Base-by-base conservation (phyloP, 1,140 invertebrate species). In the Aphis craccivora region DNA sequence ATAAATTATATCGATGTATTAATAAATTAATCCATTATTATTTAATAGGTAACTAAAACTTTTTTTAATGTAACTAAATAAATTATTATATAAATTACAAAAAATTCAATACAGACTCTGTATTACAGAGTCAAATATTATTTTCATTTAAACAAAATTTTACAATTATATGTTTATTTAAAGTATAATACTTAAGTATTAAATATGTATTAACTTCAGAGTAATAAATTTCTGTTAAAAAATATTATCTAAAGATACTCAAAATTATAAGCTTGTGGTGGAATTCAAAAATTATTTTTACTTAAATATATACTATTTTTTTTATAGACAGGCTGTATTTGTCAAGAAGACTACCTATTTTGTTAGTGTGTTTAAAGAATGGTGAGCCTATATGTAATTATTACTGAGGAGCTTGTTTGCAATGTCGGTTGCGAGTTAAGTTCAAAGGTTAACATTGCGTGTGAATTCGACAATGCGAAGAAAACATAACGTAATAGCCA, bases 401-500 rank as follows among this genome's bases (percentile, higher is more conserved):
- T 53, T 83, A 86, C 84, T 55, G 11, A 93, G 48, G 2, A 40
- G 76, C 81, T 84, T 83, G 76, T 84, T 93, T 93, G 76, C 25
- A 45, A 53, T n/a, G 91, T 81, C 45, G 35, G 67, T 92, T 92
- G 81, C 91, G 91, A 48, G 37, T 86, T 18, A 81, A 93, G 91
- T 86, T 84, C 81, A 93, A 84, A 93, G 91, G 81, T 93, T 93
- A 93, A 93, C 91, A 55, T 93, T 93, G 81, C 91, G 81, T 93
- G 91, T 86, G 48, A 48, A 86, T 93, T 93, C 91, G 25, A 86
- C 81, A 93, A 55, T 37, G 91, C 81, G 91, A 93, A 93, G 91
- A 93, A 93, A 93, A 81, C 91, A 93, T 93, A 93, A 93, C 91
- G 81, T 86, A 93, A 93, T n/a, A n/a, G n/a, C n/a, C n/a, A n/a